Percentiles rank a stretch among this genome's conserved stretches.
These are phyloP conservation scores for Erpornis zantholeuca DNA, from an alignment of 2,113 vertebrate genomes.

Conservation along the genomic window DNA sequence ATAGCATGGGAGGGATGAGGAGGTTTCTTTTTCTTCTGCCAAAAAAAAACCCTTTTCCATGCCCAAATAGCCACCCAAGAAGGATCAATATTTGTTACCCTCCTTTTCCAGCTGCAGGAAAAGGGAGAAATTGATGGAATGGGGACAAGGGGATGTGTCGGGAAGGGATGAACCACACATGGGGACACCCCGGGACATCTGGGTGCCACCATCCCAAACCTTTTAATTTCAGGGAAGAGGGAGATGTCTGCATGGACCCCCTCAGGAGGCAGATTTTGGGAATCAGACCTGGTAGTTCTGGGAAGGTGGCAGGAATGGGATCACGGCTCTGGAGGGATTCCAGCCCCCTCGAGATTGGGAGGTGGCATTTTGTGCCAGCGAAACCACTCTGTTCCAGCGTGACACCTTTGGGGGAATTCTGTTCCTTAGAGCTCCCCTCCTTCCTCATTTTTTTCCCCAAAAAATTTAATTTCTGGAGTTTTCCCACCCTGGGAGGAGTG, in stretches of 20 bases:
- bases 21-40: background rate
- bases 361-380: background rate
- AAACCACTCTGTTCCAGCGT: background rate
- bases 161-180: background rate
- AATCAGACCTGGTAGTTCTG: background rate
- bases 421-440: background rate
- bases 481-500: background rate
- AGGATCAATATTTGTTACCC: accelerated
- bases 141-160: accelerated
- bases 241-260: background rate
- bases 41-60: background rate
- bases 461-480: background rate
- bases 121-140: background rate
- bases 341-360: background rate
- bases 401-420: background rate
- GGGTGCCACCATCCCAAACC: background rate
- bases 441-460: accelerated
- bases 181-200: accelerated
- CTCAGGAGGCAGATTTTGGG: background rate
- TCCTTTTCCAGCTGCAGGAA: background rate
- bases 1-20: background rate
- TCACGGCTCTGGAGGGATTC: background rate
- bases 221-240: background rate
- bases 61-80: accelerated
- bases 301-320: background rate